These are phyloP conservation scores for Ooceraea biroi DNA, from an alignment of 1,140 invertebrate species.

Conservation along the genomic window DNA sequence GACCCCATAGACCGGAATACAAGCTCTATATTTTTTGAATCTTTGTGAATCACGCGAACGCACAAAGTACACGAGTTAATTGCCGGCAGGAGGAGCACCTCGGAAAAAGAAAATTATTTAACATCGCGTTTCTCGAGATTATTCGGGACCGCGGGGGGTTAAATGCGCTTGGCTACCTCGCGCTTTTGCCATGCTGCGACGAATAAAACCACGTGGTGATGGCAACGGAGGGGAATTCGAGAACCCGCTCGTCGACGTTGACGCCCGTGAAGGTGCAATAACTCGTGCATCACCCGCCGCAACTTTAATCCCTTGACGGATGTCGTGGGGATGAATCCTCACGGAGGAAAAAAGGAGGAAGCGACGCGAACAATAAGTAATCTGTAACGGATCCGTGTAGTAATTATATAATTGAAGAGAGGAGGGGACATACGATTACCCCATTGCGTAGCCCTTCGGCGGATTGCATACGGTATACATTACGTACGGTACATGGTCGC, in stretches of 20 bases:
- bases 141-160: conserved; percentile 9
- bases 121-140: background rate
- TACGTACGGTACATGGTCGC: conserved; percentile 58
- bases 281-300: conserved; percentile 51
- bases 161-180: conserved; percentile 33
- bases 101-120: conserved; percentile 15
- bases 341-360: background rate
- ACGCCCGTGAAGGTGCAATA: conserved; percentile 69
- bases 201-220: conserved; percentile 39
- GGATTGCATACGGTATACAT: conserved; percentile 66
- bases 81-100: background rate
- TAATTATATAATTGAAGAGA: conserved; percentile 53
- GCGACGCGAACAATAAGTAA: conserved; percentile 66
- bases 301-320: conserved; percentile 56
- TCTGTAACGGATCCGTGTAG: conserved; percentile 55
- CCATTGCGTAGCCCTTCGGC: background rate
- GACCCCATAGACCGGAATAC: too few species aligned
- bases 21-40: too few species aligned
- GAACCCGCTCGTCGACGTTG: conserved; percentile 27
- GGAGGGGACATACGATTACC: conserved; percentile 34
- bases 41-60: too few species aligned
- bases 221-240: conserved; percentile 4
- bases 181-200: background rate
- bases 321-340: background rate
- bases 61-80: background rate